Evolutionary conservation across 2,888 invertebrate species (phyloP), one percentile per base, ranked within the genome.

Genomic region (Leptinotarsa peninsularis): DNA sequence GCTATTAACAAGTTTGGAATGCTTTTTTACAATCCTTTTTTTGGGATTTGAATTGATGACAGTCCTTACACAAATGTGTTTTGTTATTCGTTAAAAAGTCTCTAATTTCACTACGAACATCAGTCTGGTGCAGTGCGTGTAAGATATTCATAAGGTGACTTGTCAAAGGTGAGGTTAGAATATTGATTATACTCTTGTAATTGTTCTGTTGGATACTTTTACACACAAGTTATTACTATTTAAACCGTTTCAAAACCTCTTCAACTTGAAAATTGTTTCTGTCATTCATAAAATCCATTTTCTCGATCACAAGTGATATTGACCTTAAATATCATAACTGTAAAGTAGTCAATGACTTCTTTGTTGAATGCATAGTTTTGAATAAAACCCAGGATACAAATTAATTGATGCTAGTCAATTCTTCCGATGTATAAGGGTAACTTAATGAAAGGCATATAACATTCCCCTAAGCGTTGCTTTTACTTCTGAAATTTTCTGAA

Each of bases 91-190:
- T n/a, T 18, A 49, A 73, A 58, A 54, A 56, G 4, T 33, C 23
- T 23, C 43, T 33, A 69, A 23, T 58, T 21, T 23, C 60, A n/a
- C n/a, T 33, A 68, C 50, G 49, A 52, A 14, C 18, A 50, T 66
- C 60, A 50, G 69, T 50, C n/a, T 49, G 60, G 68, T n/a, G 33
- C 67, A 67, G 68, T n/a, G 33, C 70, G 43, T 43, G 43, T 43
- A 52, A 0, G 63, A 71, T 63, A 72, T 71, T 43, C 17, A 60
- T 14, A 27, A 60, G 54, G 49, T 69, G 68, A 73, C 58, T 21
- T 68, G 67, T 21, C 23, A 66, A 70, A 68, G 67, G 43, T 73
- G 75, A 78, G 78, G 78, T 78, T 78, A 78, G 76, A 69, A 72
- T 49, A 75, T 75, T 56, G 71, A 75, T 75, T 75, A 70, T 75